Conservation (phyloP, 2,113 vertebrate species). For the Garra rufa region DNA sequence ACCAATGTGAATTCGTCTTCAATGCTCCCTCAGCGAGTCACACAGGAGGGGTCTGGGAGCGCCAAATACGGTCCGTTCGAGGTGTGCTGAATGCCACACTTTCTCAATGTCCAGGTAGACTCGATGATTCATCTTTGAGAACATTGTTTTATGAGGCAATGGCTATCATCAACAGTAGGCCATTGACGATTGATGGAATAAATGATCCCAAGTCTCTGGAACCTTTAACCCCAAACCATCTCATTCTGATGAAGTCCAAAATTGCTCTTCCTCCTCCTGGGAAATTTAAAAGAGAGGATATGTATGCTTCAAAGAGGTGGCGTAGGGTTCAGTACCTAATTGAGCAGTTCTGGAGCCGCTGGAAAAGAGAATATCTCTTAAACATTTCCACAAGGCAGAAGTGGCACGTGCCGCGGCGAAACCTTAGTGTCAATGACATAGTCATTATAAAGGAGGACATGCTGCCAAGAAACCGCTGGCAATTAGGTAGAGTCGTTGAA, state of each 20-base stretch:
- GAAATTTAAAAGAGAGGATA: neutral
- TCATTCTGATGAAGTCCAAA: neutral
- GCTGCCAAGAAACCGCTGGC: neutral
- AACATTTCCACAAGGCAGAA: constrained; percentile 42
- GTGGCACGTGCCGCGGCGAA: constrained; percentile 46
- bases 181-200: neutral
- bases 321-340: neutral
- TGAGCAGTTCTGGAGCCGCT: constrained; percentile 2
- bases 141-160: neutral
- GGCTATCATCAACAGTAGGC: neutral
- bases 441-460: constrained; percentile 44
- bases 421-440: constrained; percentile 41
- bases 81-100: neutral
- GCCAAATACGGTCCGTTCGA: neutral
- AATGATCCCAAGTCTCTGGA: neutral
- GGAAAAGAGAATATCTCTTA: constrained; percentile 22
- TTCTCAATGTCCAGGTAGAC: neutral
- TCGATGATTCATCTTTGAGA: neutral
- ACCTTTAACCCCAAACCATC: neutral
- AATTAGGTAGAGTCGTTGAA: constrained; percentile 3
- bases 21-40: constrained; percentile 34
- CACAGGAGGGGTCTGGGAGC: constrained; percentile 16
- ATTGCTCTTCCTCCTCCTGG: neutral
- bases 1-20: constrained; percentile 23
- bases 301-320: neutral